A percentile compares a stretch with the other conserved stretches of the same genome.
Conservation (phyloP, 2,797 vertebrate species). For the Muraenolepis orangiensis region DNA sequence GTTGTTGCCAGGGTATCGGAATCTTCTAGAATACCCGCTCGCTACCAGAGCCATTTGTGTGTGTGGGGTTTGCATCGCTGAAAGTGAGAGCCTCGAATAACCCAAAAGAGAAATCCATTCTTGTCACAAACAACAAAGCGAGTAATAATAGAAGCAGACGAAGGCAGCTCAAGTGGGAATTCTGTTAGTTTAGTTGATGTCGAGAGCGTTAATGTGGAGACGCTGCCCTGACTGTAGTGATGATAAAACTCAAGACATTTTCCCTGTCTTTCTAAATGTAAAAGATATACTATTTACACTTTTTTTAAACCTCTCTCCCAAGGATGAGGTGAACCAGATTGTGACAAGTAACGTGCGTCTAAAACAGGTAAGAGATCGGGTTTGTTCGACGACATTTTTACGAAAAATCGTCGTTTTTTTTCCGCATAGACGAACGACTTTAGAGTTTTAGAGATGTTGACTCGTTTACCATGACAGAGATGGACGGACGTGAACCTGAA, state of each 20-base stretch:
- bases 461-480: constrained; percentile 73
- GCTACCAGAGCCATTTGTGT: background rate
- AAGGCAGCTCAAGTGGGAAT: background rate
- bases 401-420: too few species aligned
- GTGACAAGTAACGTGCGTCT: constrained; percentile 83
- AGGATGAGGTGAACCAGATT: constrained; percentile 88
- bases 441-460: background rate
- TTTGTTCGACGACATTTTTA: too few species aligned
- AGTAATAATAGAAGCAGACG: background rate
- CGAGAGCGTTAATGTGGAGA: too few species aligned
- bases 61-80: too few species aligned
- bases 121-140: background rate
- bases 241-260: background rate
- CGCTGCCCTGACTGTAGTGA: too few species aligned
- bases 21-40: background rate
- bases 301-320: background rate
- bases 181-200: background rate
- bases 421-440: background rate
- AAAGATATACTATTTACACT: constrained; percentile 2
- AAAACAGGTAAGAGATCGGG: constrained; percentile 72
- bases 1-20: background rate
- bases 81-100: too few species aligned
- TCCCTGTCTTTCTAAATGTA: background rate
- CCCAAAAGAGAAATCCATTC: too few species aligned
- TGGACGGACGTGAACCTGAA: constrained; percentile 88